Percentiles rank a stretch among this genome's conserved stretches.
Conservation (phyloP, 2,888 invertebrate species). For the Matsumyia berberina region DNA sequence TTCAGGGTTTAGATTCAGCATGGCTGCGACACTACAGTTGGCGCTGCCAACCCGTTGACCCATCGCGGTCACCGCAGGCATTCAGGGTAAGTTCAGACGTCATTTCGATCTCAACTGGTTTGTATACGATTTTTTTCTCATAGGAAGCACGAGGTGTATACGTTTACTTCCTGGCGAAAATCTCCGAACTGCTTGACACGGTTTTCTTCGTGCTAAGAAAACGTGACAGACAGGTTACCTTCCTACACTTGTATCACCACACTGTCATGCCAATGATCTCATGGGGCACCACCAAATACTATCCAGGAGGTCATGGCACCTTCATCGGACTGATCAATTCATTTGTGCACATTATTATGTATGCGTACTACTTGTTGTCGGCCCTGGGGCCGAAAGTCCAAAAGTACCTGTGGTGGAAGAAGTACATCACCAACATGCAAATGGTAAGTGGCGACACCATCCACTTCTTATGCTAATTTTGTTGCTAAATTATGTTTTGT, state of each 20-base stretch:
- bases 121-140: constrained; percentile 74
- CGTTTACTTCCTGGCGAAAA: constrained; percentile 94
- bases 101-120: background rate
- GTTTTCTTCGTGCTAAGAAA: constrained; percentile 97
- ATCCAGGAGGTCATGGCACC: constrained; percentile 94
- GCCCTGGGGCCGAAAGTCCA: constrained; percentile 95
- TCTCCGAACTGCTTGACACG: constrained; percentile 95
- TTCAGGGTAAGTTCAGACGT: constrained; percentile 87
- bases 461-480: constrained; percentile 21
- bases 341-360: constrained; percentile 98
- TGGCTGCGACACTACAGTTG: constrained; percentile 94
- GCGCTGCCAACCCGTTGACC: constrained; percentile 96
- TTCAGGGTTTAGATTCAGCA: constrained; percentile 89
- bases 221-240: constrained; percentile 94
- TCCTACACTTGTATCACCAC: constrained; percentile 97
- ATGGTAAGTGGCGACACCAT: constrained; percentile 87
- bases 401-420: constrained; percentile 97
- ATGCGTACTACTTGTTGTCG: constrained; percentile 94
- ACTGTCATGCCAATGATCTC: constrained; percentile 97
- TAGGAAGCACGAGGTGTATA: constrained; percentile 90
- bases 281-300: constrained; percentile 96
- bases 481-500: constrained; percentile 57
- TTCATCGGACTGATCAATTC: constrained; percentile 94
- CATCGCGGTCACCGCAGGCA: constrained; percentile 90
- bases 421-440: constrained; percentile 94